phyloP scores from a whole-genome alignment of 2,797 vertebrate genomes.

The Neostethus bicornis region DNA sequence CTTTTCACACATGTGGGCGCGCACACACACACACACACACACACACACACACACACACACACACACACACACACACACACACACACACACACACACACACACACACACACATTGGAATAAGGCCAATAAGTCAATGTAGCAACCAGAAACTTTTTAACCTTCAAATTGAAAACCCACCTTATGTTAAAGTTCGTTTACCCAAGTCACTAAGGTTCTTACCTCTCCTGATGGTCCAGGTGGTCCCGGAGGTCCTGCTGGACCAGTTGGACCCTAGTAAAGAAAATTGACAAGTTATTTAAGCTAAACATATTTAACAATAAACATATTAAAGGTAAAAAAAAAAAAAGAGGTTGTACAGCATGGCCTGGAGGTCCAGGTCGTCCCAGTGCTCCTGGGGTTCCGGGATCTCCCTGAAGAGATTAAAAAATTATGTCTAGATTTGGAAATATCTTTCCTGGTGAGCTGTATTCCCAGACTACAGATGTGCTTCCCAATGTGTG shows the following conservation, averaged over 20 bases:
- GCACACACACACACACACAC: background rate
- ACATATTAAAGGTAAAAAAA: slow-evolving; percentile 4
- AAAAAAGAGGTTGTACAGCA: slow-evolving; percentile 76
- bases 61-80: background rate
- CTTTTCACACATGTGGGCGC: background rate
- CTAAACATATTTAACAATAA: slow-evolving; percentile 5
- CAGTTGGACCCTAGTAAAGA: slow-evolving; percentile 64
- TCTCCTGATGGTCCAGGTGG: slow-evolving; percentile 66
- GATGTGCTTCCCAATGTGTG: background rate
- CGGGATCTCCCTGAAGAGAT: slow-evolving; percentile 86
- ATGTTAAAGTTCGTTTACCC: slow-evolving; percentile 13
- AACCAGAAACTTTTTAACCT: background rate
- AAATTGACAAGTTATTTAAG: slow-evolving; percentile 14
- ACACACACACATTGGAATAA: background rate
- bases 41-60: background rate
- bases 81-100: background rate
- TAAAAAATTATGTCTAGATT: slow-evolving; percentile 28
- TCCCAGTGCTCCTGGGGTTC: slow-evolving; percentile 86
- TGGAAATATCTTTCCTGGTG: background rate
- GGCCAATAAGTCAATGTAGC: background rate
- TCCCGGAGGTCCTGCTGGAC: slow-evolving; percentile 68
- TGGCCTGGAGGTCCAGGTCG: slow-evolving; percentile 88
- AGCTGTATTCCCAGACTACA: slow-evolving; percentile 3
- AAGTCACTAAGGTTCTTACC: slow-evolving; percentile 50
- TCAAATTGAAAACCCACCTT: background rate